Base-by-base conservation (phyloP, 2,797 vertebrate genomes). In the Fringilla coelebs region DNA sequence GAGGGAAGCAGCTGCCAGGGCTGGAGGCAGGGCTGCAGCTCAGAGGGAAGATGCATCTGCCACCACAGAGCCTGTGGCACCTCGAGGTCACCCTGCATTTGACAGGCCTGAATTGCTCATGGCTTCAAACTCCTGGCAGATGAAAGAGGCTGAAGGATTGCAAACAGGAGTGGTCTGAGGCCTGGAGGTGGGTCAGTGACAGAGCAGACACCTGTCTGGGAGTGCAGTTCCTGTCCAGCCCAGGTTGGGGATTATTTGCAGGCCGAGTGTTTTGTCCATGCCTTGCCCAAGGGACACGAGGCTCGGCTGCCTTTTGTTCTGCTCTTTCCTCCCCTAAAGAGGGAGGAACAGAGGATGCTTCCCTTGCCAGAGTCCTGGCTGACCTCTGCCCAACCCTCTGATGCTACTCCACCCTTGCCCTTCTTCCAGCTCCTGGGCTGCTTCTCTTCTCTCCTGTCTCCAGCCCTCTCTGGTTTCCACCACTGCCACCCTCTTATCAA, bases 331-430 rank as follows among this genome's bases (percentile, higher is more conserved):
- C 76, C 93, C 79, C 62, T 93, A 89, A 94, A 81, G 91, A 91
- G 88, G 71, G 94, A 97, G 91, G 96, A 97, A 94, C 95, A 86
- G 93, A 94, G 92, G 91, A 96, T 94, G 94, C 96, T 94, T 96
- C 83, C 94, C 93, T 94, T 95, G 95, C 92, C 95, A 94, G 96
- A 96, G 91, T 93, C 95, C 94, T 94, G 1, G 13, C 66, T 96
- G 92, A 94, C 94, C 95, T 95, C 95, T 96, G 79, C 79, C 95
- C 87, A 97, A 38, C 94, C 94, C 85, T 92, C 73, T 86, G 92
- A 91, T 96, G 62, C 83, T 96, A 61, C 91, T 93, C 92, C 94
- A 92, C 94, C 95, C 95, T 94, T 93, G 66, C 95, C 92, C 92
- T 91, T 90, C 89, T 96, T 81, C 62, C 79, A 89, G 89, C 65